Evolutionary conservation across 2,888 invertebrate species (phyloP), one percentile per base, ranked within the genome.

Genomic region (Allygus modestus): DNA sequence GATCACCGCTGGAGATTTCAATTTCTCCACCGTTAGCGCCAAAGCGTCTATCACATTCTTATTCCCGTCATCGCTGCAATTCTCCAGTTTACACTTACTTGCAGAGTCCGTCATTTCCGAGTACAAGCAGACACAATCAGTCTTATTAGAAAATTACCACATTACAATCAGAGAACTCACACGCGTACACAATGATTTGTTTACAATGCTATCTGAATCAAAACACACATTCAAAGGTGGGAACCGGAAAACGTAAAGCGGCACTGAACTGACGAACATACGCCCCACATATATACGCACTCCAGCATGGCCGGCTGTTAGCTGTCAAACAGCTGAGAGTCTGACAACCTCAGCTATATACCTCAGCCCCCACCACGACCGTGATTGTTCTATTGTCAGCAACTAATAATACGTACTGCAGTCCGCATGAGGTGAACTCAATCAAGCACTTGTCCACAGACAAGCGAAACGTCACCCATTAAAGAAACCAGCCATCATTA

Each of bases 361-460:
- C 65, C 65, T 65, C 1, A 17, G 28, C 28, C 65, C 65, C 65
- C 65, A 15, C 65, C 65, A 31, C 65, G 4, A 4, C 65, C 17
- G 20, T 15, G 0, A 65, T 58, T 58, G 58, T 58, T 58, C 65
- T 17, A 65, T 65, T 65, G 65, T 65, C 65, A 28, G 65, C 26
- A 28, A 65, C 65, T 65, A 65, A 65, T 65, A 65, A 65, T 17
- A 28, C 31, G 17, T 65, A 23, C 46, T 37, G 37, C 37, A 46
- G 46, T 46, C 37, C 11, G 37, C 37, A 11, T 37, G 7, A 37
- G 37, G 51, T 17, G 20, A 54, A 54, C 20, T 20, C 54, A 23
- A 23, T 23, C 7, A 23, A 23, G 5, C 54, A 54, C 20, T 15
- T 11, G 12, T 11, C 1, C 46, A 26, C 2, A 28, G 65, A 65